These are phyloP conservation scores for Drosophila sucinea DNA, from an alignment of 1,140 invertebrate species.

Conservation along the genomic window DNA sequence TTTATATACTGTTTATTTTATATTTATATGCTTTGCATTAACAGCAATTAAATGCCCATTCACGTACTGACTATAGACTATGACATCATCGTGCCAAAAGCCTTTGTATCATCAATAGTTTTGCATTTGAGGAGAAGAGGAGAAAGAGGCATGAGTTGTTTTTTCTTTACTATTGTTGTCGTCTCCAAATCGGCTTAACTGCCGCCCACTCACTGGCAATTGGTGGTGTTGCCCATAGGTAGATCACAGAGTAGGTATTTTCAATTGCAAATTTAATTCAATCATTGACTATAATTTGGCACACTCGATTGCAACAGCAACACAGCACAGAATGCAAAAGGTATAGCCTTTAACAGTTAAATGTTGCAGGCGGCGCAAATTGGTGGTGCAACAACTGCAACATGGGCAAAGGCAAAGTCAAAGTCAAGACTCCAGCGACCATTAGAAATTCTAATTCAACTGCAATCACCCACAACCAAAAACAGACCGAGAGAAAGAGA, in stretches of 20 bases:
- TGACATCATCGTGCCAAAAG: slow-evolving; percentile 56
- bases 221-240: slow-evolving; percentile 46
- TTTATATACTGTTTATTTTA: slow-evolving; percentile 3
- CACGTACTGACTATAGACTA: slow-evolving; percentile 52
- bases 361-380: slow-evolving; percentile 75
- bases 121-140: slow-evolving; percentile 8
- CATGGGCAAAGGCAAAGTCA: slow-evolving; percentile 22
- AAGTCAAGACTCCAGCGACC: slow-evolving; percentile 58
- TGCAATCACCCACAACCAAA: slow-evolving; percentile 68
- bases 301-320: slow-evolving; percentile 42
- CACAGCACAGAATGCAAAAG: slow-evolving; percentile 9
- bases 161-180: slow-evolving; percentile 35
- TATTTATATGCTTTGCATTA: slow-evolving; percentile 46
- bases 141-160: slow-evolving; percentile 15
- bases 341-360: slow-evolving; percentile 68
- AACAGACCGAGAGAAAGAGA: slow-evolving; percentile 12
- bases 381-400: slow-evolving; percentile 64
- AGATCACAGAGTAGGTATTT: slow-evolving; percentile 41
- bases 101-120: slow-evolving; percentile 33
- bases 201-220: slow-evolving; percentile 55
- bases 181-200: slow-evolving; percentile 40
- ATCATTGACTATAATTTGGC: slow-evolving; percentile 81
- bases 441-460: slow-evolving; percentile 78
- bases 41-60: slow-evolving; percentile 70
- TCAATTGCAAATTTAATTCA: slow-evolving; percentile 82